phyloP scores from a whole-genome alignment of 2,888 invertebrate genomes.

The Callyntrura guangdongensis region DNA sequence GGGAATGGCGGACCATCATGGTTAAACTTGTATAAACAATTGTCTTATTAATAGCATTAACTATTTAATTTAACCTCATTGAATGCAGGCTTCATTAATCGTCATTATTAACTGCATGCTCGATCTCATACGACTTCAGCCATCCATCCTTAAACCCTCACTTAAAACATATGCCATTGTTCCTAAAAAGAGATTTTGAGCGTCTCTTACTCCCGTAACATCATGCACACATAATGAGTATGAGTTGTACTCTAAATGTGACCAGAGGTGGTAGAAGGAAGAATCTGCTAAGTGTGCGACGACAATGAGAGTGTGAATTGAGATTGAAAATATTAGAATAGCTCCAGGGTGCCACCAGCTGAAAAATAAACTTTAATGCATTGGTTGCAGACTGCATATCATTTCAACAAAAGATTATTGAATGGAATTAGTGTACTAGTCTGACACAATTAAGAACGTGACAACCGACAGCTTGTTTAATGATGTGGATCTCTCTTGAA shows the following conservation, averaged over 20 bases:
- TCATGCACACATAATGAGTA: neutral
- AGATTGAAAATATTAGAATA: constrained; percentile 38
- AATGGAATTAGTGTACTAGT: constrained; percentile 60
- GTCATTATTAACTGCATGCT: constrained; percentile 53
- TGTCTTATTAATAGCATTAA: constrained; percentile 15
- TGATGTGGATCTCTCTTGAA: constrained; percentile 62
- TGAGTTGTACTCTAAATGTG: neutral
- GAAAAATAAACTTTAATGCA: neutral
- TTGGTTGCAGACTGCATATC: constrained; percentile 14
- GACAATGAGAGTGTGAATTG: constrained; percentile 45
- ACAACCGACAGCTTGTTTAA: constrained; percentile 66
- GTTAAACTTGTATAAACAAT: too few species aligned
- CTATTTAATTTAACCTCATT: constrained; percentile 58
- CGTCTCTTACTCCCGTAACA: too few species aligned
- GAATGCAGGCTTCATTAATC: constrained; percentile 56
- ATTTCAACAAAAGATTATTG: constrained; percentile 46
- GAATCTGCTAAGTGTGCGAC: neutral
- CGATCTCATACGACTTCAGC: constrained; percentile 28
- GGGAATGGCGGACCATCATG: neutral
- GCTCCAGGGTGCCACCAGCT: constrained; percentile 47
- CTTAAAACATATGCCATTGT: constrained; percentile 16
- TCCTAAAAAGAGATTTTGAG: constrained; percentile 10
- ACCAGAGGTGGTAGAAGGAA: neutral
- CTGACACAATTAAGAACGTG: constrained; percentile 73
- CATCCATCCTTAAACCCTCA: neutral